Conservation (phyloP, 2,113 vertebrate species). For the Falco punctatus region DNA sequence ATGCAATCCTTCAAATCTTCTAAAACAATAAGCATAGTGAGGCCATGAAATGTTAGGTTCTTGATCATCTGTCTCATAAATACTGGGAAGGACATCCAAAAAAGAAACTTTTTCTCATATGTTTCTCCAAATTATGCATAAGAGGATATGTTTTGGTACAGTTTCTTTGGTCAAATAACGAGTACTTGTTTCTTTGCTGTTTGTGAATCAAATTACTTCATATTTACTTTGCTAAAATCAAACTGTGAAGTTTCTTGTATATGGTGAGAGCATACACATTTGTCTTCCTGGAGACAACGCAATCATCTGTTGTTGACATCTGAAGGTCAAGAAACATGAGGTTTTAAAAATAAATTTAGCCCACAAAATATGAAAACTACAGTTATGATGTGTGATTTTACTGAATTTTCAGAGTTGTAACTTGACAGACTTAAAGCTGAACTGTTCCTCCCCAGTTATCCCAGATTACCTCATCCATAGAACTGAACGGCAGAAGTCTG, state of each 20-base stretch:
- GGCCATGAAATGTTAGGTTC: background rate
- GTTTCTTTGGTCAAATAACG: background rate
- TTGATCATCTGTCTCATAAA: background rate
- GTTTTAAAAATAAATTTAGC: background rate
- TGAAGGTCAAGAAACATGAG: background rate
- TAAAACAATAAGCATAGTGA: background rate
- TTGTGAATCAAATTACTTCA: background rate
- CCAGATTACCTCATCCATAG: background rate
- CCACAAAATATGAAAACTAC: background rate
- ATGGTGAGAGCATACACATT: background rate
- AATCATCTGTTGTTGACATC: background rate
- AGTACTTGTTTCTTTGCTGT: background rate
- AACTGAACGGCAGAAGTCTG: background rate
- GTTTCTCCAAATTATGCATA: background rate
- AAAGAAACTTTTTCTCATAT: background rate
- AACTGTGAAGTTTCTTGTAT: background rate
- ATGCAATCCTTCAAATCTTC: conserved; percentile 13
- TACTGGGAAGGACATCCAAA: background rate
- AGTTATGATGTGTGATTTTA: background rate
- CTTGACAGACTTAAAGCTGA: background rate
- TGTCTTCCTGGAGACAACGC: background rate
- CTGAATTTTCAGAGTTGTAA: background rate
- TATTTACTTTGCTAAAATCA: background rate
- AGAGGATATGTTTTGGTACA: background rate
- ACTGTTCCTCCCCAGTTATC: background rate